A percentile compares a stretch with the other conserved stretches of the same genome.
These are phyloP conservation scores for Heteromormyrus szaboi DNA, from an alignment of 2,797 vertebrate species.

Conservation along the genomic window DNA sequence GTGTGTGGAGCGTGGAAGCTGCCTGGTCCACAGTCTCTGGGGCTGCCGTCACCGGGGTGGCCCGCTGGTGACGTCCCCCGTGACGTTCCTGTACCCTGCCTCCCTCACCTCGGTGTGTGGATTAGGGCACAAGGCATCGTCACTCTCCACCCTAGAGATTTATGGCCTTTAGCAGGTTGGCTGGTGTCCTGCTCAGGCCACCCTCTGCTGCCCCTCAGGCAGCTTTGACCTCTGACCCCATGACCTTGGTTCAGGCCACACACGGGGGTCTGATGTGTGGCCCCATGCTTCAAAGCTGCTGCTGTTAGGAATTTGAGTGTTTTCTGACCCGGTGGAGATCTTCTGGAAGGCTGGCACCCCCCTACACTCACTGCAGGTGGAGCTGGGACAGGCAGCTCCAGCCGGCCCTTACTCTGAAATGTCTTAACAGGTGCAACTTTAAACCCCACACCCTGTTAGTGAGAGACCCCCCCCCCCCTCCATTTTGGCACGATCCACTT, in stretches of 20 bases:
- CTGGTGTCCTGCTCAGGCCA: not conserved
- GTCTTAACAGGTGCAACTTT: conserved; percentile 29
- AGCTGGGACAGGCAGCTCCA: not conserved
- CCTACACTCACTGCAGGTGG: not conserved
- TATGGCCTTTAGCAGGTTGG: not conserved
- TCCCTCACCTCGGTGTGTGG: not conserved
- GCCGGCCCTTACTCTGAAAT: not conserved
- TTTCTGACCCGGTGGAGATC: not conserved
- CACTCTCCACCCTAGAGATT: not conserved
- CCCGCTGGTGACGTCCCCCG: not conserved
- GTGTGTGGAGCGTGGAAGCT: not conserved
- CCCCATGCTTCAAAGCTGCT: not conserved
- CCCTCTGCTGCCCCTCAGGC: not conserved
- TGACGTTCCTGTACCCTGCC: not conserved
- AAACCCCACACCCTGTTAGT: not conserved
- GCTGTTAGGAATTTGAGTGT: not conserved
- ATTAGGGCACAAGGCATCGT: not conserved
- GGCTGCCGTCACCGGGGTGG: not conserved
- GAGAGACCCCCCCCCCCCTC: not conserved
- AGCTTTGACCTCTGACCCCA: not conserved
- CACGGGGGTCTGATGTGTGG: not conserved
- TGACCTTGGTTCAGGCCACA: not conserved
- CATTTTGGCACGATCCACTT: conserved; percentile 1
- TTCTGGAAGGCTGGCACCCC: not conserved
- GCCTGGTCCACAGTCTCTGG: not conserved